Conservation (phyloP, 2,888 invertebrate genomes). For the Spisula solida region DNA sequence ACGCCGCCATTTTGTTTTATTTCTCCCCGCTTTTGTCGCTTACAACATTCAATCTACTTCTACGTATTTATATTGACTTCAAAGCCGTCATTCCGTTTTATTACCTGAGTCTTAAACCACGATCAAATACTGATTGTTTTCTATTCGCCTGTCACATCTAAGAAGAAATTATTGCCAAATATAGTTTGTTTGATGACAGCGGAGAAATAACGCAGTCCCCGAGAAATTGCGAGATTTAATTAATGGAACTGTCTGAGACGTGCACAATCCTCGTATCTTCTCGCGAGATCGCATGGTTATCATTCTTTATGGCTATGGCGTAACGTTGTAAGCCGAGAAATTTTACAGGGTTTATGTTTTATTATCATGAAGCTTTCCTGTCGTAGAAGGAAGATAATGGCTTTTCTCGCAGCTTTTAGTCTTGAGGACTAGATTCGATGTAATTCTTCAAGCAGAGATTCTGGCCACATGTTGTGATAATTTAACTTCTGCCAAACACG, state of each 20-base stretch:
- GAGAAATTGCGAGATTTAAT: slow-evolving; percentile 57
- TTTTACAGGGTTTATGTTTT: slow-evolving; percentile 54
- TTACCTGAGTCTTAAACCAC: slow-evolving; percentile 43
- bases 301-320: slow-evolving; percentile 55
- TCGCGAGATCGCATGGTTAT: slow-evolving; percentile 41
- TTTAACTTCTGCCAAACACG: slow-evolving; percentile 43
- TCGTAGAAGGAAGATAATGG: slow-evolving; percentile 38
- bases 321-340: slow-evolving; percentile 55
- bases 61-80: slow-evolving; percentile 35
- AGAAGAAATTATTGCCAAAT: slow-evolving; percentile 59
- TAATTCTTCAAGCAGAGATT: slow-evolving; percentile 44
- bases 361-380: slow-evolving; percentile 52
- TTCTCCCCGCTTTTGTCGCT: slow-evolving; percentile 25
- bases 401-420: slow-evolving; percentile 46
- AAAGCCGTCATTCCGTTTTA: slow-evolving; percentile 34
- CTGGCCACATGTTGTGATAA: slow-evolving; percentile 45
- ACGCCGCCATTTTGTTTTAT: slow-evolving; percentile 37
- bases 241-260: slow-evolving; percentile 58
- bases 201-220: slow-evolving; percentile 51
- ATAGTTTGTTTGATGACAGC: slow-evolving; percentile 50
- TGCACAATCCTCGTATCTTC: slow-evolving; percentile 47
- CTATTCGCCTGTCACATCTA: slow-evolving; percentile 56
- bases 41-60: slow-evolving; percentile 30
- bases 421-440: slow-evolving; percentile 40
- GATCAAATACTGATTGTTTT: slow-evolving; percentile 41